Base-by-base conservation (phyloP, 2,113 vertebrate genomes). In the Ciconia boyciana region DNA sequence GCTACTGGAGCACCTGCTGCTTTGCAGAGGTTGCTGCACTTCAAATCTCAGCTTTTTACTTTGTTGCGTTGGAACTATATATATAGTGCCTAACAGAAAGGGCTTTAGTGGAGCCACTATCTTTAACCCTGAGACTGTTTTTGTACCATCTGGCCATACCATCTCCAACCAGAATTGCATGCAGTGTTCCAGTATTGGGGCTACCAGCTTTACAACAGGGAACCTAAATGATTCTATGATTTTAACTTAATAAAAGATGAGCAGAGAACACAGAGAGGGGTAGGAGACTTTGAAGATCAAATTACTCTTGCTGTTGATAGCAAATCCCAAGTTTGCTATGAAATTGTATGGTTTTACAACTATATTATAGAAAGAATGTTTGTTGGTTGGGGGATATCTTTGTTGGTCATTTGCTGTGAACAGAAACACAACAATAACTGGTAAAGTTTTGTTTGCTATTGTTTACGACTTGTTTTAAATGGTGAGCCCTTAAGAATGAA, bases 131-230 rank as follows among this genome's bases (percentile, higher is more conserved):
- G 21, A 34, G 21, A 7, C 34, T 90, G 28, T 13, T 61, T 39
- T 39, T 54, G 24, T 70, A 34, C 36, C n/a, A 19, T 32, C 44
- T 36, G 44, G 41, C 41, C 6, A 0, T 54, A n/a, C 21, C 28
- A 51, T 70, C 44, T 78, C 55, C 81, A 83, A 18, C 20, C 66
- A 75, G 55, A 55, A 46, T 1, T 51, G 14, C 21, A 4, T 4
- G 1, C 6, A 2, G 2, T 61, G 28, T 41, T 49, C 34, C 55
- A 11, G 8, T 14, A 0, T 5, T 34, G 22, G 57, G 28, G 9
- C 49, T 34, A 4, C n/a, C 13, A 78, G 76, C 16, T 4, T 32
- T 36, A 41, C 6, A 49, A 39, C 77, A 54, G 60, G 7, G 36
- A 39, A 39, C 39, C 39, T 39, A 39, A 39, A 39, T 39, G 39